Evolutionary conservation across 2,888 invertebrate species (phyloP).

Genomic region (Perithous albicinctus): DNA sequence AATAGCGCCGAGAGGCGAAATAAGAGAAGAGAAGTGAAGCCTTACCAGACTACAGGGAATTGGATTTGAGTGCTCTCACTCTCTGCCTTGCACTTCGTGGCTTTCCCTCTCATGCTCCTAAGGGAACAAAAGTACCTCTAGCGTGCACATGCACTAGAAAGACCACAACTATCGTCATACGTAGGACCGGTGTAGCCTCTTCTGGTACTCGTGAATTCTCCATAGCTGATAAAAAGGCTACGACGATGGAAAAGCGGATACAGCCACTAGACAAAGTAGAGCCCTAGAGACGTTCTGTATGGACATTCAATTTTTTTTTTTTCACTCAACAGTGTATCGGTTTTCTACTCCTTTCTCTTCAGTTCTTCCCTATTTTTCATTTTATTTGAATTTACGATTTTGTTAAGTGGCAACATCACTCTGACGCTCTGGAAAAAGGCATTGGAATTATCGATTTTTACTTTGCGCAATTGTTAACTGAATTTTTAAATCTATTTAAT

Average conservation of each 20-base stretch:
- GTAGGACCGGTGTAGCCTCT: neutral
- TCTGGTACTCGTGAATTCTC: neutral
- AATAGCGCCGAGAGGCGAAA: slow-evolving; percentile 33
- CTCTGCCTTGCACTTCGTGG: neutral
- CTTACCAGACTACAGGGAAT: slow-evolving; percentile 33
- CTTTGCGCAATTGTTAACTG: too few relatives aligned
- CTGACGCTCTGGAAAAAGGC: too few relatives aligned
- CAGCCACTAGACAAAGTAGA: neutral
- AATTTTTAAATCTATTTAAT: too few relatives aligned
- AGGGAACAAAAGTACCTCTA: slow-evolving; percentile 21
- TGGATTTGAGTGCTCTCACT: slow-evolving; percentile 34
- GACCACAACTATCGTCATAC: neutral
- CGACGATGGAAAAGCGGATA: neutral
- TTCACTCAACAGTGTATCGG: neutral
- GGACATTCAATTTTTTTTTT: neutral
- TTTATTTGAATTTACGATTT: slow-evolving; percentile 1
- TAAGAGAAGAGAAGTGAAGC: slow-evolving; percentile 20
- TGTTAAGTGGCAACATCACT: too few relatives aligned
- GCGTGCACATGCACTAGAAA: slow-evolving; percentile 13
- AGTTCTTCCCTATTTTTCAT: neutral
- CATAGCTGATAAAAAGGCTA: neutral
- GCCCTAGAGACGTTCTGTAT: neutral
- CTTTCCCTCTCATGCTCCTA: neutral
- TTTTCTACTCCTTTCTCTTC: neutral
- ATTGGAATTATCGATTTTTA: too few relatives aligned